Base-by-base conservation (phyloP, 2,797 vertebrate genomes). In the Gambusia yucatana region DNA sequence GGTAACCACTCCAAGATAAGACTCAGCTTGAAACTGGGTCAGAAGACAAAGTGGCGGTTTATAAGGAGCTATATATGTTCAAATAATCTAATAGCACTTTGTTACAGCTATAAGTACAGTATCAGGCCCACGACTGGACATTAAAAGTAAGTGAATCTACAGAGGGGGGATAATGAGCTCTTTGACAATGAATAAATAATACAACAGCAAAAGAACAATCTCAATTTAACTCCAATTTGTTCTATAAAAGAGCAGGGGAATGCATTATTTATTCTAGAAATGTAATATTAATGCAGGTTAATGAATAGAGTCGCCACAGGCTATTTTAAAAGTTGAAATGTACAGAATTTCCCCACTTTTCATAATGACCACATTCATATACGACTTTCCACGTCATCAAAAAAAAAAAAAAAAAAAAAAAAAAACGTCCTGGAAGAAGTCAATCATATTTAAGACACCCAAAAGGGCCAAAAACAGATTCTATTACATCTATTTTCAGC, bases 241-340 rank as follows among this genome's bases (percentile, higher is more conserved):
- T 81, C 63, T 82, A 77, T 48, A 59, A 77, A 86, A 65, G 77
- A 87, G 81, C 80, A 73, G 61, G 47, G 9, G 16, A 0, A 87
- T 88, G 67, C 73, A 91, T 89, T 85, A 92, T 93, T 92, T 89
- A 92, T 84, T 57, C 76, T 79, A 76, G 72, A 79, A 74, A 89
- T 93, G 73, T 86, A 87, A 91, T 90, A 92, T 95, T 93, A 88
- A 93, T 91, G 82, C 85, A 89, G 78, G 90, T 91, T 90, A 90
- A 92, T 94, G 79, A 91, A 84, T 46, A 75, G 83, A 91, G 87
- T 83, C 75, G 59, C 76, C 79, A 65, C 39, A 57, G 76, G 75
- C 47, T 47, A 77, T 84, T 57, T 80, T n/a, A 73, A 77, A 83
- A 76, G 48, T 78, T 75, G 11, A 86, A 73, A 82, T 81, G 39